A percentile compares a stretch with the other conserved stretches of the same genome.
phyloP scores from a whole-genome alignment of 2,888 invertebrate genomes.

The Rhorus exstirpatorius region DNA sequence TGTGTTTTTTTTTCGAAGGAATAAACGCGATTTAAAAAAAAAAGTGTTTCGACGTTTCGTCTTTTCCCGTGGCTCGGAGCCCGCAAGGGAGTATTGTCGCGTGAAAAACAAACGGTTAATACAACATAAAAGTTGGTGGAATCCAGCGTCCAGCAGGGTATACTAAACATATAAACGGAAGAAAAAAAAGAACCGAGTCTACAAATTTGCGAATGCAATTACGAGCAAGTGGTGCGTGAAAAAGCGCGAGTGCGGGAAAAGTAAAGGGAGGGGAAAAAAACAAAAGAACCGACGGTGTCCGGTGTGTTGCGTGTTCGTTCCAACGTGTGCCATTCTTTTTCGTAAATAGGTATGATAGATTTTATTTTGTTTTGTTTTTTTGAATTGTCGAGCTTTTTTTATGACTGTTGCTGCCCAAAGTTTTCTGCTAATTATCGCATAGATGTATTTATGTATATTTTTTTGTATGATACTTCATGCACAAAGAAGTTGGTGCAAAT shows the following conservation, averaged over 20 bases:
- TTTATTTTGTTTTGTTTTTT: background rate
- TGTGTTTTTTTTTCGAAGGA: slow-evolving; percentile 44
- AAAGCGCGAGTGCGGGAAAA: slow-evolving; percentile 24
- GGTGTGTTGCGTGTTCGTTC: slow-evolving; percentile 34
- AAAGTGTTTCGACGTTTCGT: slow-evolving; percentile 27
- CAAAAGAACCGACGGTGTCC: slow-evolving; percentile 22
- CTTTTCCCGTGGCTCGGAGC: background rate
- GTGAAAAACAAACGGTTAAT: background rate
- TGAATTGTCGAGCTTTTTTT: too few relatives aligned
- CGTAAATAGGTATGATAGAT: slow-evolving; percentile 8
- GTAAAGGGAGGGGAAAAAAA: background rate
- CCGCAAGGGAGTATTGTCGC: slow-evolving; percentile 5
- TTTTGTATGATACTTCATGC: too few relatives aligned
- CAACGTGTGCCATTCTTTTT: slow-evolving; percentile 47
- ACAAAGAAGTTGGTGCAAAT: background rate
- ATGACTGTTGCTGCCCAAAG: slow-evolving; percentile 2
- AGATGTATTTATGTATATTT: background rate
- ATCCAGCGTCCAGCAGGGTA: background rate
- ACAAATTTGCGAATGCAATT: slow-evolving; percentile 28
- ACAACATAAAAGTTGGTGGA: background rate
- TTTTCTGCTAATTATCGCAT: slow-evolving; percentile 5
- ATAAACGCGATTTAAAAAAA: slow-evolving; percentile 18
- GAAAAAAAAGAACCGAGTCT: background rate
- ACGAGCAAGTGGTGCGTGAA: slow-evolving; percentile 2
- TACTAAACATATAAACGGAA: slow-evolving; percentile 6